Evolutionary conservation across 2,113 vertebrate species (phyloP), one percentile per base, ranked within the genome.

Genomic region (Dicentrarchus labrax): DNA sequence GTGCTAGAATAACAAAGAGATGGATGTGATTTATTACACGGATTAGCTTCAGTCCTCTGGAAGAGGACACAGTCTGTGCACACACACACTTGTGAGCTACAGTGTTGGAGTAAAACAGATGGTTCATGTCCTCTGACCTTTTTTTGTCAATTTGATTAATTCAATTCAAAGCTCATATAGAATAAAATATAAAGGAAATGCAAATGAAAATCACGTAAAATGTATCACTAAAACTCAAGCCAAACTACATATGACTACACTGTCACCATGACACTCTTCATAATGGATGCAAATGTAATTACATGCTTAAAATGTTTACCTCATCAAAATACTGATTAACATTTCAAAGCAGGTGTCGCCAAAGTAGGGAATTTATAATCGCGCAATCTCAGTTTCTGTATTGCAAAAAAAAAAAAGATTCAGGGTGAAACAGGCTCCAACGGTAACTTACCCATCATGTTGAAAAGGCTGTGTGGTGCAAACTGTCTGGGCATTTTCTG

Each of bases 401-500:
- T 66, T 30, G 12, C 24, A 30, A 30, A 73, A 78, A 71, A 36
- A 36, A 30, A 30, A 30, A 43, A 19, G 65, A 76, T 19, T 78
- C 30, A 30, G 53, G 6, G 8, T 41, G 22, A 57, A 36, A 69
- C 47, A 39, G 57, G 3, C 19, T 47, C 43, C 24, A 30, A 13
- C 78, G 57, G 61, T 21, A 8, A 95, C 98, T 96, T 91, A 99
- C 98, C 98, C 96, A 99, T 99, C 98, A 99, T 99, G 92, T 99
- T 99, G 93, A 98, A 99, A 67, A 99, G 96, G 85, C 98, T 99
- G 92, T 99, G 98, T 17, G 98, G 98, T 75, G 98, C 97, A 96
- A 99, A 99, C 82, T 99, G 98, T 54, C 94, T 95, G 12, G 98
- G 98, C 98, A 99, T 99, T 95, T 99, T 99, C 94, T 97, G 97